Percentiles rank a stretch among this genome's conserved stretches.
phyloP scores from a whole-genome alignment of 2,113 vertebrate species.

The Gallinago undulata region DNA sequence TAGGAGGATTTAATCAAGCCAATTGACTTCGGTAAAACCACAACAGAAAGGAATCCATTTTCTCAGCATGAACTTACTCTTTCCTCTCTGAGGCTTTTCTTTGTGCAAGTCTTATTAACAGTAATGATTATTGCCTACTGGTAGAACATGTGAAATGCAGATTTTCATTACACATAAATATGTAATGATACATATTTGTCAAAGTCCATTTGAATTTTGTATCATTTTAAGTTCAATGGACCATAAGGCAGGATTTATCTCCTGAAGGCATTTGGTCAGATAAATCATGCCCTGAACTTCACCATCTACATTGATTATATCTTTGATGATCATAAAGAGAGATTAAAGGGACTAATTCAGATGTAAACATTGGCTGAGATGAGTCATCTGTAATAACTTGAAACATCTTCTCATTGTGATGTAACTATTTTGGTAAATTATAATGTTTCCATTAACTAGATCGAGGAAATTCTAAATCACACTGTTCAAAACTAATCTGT shows the following conservation, averaged over 20 bases:
- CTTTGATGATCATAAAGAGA: background rate
- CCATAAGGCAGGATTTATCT: background rate
- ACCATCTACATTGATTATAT: background rate
- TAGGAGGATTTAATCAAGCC: background rate
- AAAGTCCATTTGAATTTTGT: background rate
- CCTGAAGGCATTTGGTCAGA: background rate
- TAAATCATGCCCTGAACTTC: background rate
- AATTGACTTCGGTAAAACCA: background rate
- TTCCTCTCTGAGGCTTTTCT: background rate
- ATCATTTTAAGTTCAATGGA: background rate
- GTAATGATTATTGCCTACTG: background rate
- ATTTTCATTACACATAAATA: background rate
- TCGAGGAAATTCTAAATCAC: background rate
- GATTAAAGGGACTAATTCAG: background rate
- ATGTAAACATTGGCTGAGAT: background rate
- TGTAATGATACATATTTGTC: background rate
- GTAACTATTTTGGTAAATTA: background rate
- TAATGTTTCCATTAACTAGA: background rate
- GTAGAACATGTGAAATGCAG: background rate
- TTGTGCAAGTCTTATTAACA: background rate
- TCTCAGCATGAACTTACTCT: background rate
- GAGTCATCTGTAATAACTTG: background rate
- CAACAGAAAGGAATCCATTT: background rate
- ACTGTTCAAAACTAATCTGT: background rate
- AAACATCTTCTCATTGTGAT: background rate